These are phyloP conservation scores for Gymnoscopelus braueri DNA, from an alignment of 2,797 vertebrate genomes.

Conservation along the genomic window DNA sequence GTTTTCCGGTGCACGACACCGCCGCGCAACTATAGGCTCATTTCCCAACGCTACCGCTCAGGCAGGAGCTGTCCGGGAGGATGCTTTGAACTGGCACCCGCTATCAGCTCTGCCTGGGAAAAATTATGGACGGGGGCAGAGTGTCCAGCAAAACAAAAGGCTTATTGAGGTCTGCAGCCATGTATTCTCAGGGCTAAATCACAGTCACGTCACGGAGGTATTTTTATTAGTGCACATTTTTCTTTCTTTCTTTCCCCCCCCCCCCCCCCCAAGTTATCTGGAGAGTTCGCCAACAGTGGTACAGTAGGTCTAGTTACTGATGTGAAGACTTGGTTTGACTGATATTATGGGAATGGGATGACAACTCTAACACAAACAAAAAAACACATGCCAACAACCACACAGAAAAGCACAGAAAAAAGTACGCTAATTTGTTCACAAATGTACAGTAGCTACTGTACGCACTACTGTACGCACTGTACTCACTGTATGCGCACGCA, in stretches of 20 bases:
- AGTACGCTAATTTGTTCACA: no score
- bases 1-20: no score
- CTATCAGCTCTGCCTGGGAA: conserved; percentile 81
- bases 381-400: neutral
- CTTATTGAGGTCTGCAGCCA: conserved; percentile 75
- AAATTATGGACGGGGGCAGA: conserved; percentile 69
- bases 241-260: no score
- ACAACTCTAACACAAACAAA: neutral
- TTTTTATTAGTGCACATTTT: no score
- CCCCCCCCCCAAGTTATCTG: no score
- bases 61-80: conserved; percentile 68
- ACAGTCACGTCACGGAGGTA: conserved; percentile 51
- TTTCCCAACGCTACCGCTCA: conserved; percentile 75
- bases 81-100: conserved; percentile 81
- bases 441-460: no score
- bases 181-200: conserved; percentile 66
- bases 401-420: neutral
- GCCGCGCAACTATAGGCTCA: conserved; percentile 16
- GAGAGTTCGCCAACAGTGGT: no score
- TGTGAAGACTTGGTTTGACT: no score
- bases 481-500: neutral
- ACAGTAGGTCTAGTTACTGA: no score
- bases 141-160: conserved; percentile 68
- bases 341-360: no score
- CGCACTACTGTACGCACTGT: neutral